Conservation (phyloP, 2,113 vertebrate genomes). For the Eubucco bourcierii region DNA sequence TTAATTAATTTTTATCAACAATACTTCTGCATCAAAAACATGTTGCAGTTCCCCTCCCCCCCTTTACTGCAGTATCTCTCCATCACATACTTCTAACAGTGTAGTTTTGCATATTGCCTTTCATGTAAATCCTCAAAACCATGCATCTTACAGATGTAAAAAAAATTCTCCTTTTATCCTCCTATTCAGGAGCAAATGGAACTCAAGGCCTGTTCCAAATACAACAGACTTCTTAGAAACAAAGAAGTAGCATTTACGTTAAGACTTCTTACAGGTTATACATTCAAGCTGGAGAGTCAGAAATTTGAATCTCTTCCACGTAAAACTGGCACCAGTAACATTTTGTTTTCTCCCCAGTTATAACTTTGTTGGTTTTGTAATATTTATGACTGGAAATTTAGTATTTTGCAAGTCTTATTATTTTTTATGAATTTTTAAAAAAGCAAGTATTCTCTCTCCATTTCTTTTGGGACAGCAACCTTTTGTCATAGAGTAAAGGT, state of each 20-base stretch:
- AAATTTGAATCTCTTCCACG: not conserved
- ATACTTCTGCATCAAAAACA: not conserved
- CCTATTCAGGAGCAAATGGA: not conserved
- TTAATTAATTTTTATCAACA: not conserved
- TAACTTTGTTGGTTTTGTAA: not conserved
- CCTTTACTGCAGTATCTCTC: too few relatives aligned
- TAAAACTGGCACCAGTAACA: not conserved
- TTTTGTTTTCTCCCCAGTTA: not conserved
- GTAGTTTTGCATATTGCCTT: not conserved
- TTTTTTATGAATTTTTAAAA: not conserved
- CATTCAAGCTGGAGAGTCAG: not conserved
- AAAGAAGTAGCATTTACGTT: not conserved
- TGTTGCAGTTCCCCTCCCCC: rapidly evolving
- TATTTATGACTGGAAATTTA: not conserved
- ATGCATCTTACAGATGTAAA: not conserved
- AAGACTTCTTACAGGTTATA: not conserved
- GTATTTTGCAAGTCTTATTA: not conserved
- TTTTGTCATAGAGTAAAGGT: not conserved
- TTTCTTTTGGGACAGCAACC: not conserved
- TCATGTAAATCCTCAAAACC: not conserved
- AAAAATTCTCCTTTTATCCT: not conserved
- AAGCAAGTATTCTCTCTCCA: not conserved
- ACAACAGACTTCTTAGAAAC: not conserved
- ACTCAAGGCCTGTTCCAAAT: not conserved
- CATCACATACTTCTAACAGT: not conserved